Base-by-base conservation (phyloP, 2,113 vertebrate genomes). In the Lepus americanus region DNA sequence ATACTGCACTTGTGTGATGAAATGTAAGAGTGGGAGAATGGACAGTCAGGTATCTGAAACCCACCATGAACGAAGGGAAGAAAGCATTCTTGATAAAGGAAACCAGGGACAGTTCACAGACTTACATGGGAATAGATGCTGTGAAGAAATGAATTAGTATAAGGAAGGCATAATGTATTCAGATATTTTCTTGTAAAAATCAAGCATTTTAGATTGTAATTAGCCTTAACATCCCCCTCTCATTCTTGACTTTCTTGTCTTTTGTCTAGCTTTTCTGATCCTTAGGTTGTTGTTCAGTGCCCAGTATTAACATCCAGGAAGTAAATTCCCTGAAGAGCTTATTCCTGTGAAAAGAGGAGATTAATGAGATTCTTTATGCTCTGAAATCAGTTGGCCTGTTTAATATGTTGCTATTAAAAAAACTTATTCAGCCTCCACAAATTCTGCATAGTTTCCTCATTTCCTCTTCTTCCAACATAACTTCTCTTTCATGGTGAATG, bases 401-500 rank as follows among this genome's bases (percentile, higher is more conserved):
- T 94, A 87, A 93, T 94, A 90, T 80, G 69, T 93, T 94, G 64
- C 87, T 72, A 78, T 81, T 64, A 95, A 87, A 91, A 86, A 85
- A 83, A 70, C 81, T 44, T 92, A 94, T 81, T 96, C 90, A 78
- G 82, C 61, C 53, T 76, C 36, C 69, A 79, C 86, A 94, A 33
- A 80, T 95, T 95, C 81, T 93, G 87, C 67, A 61, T 69, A 74
- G 69, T 53, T 94, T 94, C 64, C 59, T 95, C 87, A 89, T 94
- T 96, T 86, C 78, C 55, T 5, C 67, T 94, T 82, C 70, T 90
- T 72, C 69, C 53, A 82, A 29, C 53, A 80, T 90, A 90, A 79
- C 77, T 94, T 97, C 94, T 83, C 73, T 92, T 90, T 95, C 64
- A 90, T 69, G 88, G 92, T 92, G 90, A 97, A 92, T 94, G 94